Evolutionary conservation across 2,113 vertebrate species (phyloP).

Genomic region (Fulmarus glacialis): DNA sequence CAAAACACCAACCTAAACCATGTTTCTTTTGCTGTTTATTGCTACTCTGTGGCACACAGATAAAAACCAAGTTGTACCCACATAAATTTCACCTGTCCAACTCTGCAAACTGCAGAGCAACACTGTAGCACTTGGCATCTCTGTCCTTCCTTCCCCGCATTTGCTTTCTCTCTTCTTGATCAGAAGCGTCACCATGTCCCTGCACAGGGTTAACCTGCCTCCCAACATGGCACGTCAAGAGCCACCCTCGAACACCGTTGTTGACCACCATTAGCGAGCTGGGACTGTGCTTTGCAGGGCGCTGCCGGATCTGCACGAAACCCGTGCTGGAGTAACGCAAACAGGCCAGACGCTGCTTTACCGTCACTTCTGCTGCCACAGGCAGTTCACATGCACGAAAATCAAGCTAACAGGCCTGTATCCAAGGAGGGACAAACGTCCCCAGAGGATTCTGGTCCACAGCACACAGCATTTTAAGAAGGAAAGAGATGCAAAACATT

Average conservation of each 20-base stretch:
- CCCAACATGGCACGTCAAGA: rapidly evolving
- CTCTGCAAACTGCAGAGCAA: background rate
- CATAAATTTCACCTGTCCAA: background rate
- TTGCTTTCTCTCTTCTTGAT: background rate
- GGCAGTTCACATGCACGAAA: background rate
- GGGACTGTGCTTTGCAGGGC: background rate
- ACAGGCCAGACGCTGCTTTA: background rate
- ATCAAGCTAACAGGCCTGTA: background rate
- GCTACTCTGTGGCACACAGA: background rate
- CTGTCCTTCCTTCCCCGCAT: background rate
- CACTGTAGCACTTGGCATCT: background rate
- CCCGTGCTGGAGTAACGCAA: background rate
- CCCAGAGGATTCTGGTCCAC: background rate
- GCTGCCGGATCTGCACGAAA: background rate
- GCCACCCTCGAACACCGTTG: background rate
- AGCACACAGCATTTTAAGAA: background rate
- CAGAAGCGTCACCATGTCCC: rapidly evolving
- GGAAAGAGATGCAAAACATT: background rate
- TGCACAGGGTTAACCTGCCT: background rate
- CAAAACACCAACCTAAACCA: background rate
- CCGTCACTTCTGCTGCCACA: background rate
- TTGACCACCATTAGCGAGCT: background rate
- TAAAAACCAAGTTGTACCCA: background rate
- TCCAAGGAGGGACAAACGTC: background rate
- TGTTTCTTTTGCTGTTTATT: background rate